phyloP scores from a whole-genome alignment of 1,140 invertebrate species.

The Wasmannia auropunctata region DNA sequence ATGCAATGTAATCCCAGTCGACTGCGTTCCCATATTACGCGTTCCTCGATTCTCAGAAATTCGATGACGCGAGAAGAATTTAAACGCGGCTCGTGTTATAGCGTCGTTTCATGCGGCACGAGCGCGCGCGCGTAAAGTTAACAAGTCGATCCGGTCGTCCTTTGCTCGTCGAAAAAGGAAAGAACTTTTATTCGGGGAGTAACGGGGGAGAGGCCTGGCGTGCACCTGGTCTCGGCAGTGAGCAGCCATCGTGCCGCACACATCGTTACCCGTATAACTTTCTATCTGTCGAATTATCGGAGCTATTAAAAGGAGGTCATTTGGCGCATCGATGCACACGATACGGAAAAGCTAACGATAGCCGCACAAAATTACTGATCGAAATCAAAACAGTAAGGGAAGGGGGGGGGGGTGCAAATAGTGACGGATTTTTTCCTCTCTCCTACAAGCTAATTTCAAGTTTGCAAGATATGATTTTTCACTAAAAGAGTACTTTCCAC shows the following conservation, averaged over 20 bases:
- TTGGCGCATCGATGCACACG: not conserved
- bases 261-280: not conserved
- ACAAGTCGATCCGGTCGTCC: conserved; percentile 47
- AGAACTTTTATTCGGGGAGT: not conserved
- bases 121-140: conserved; percentile 16
- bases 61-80: conserved; percentile 31
- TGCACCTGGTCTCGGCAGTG: not conserved
- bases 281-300: conserved; percentile 22
- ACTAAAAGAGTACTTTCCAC: too few species aligned
- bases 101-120: not conserved
- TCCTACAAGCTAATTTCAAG: too few species aligned
- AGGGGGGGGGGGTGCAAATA: too few species aligned
- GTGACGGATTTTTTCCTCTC: too few species aligned
- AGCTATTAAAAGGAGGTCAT: not conserved
- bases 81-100: conserved; percentile 1
- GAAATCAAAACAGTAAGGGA: not conserved
- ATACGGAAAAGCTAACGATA: not conserved
- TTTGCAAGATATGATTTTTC: too few species aligned
- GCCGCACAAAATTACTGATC: not conserved
- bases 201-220: too few species aligned
- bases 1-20: not conserved
- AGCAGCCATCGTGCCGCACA: not conserved
- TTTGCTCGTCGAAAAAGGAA: conserved; percentile 36
- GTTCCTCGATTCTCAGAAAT: conserved; percentile 29
- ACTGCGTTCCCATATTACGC: not conserved